A percentile compares a stretch with the other conserved stretches of the same genome.
Evolutionary conservation across 2,797 vertebrate species (phyloP).

Genomic region (Sebastes goodei): DNA sequence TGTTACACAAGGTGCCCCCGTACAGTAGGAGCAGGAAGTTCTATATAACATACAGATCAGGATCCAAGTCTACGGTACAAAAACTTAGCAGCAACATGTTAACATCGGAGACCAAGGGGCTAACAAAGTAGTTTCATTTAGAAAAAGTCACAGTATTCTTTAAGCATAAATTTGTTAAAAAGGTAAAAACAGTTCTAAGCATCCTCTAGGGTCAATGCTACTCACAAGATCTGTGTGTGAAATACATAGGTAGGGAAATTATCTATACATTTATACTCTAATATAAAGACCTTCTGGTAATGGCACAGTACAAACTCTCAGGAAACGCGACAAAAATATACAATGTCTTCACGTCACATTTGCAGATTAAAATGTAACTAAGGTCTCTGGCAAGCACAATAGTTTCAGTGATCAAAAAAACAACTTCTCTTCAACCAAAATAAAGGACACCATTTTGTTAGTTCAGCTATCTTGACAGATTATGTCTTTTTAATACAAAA

Average conservation of each 20-base stretch:
- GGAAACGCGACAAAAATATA: constrained; percentile 89
- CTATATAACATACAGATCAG: constrained; percentile 90
- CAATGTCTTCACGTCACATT: constrained; percentile 88
- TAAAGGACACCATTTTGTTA: constrained; percentile 92
- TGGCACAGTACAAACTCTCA: constrained; percentile 88
- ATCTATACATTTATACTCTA: constrained; percentile 88
- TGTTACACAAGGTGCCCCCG: constrained; percentile 91
- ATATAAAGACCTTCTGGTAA: constrained; percentile 86
- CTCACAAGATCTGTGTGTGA: constrained; percentile 81
- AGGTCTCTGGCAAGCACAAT: constrained; percentile 86
- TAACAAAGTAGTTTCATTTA: constrained; percentile 96
- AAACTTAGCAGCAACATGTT: constrained; percentile 99
- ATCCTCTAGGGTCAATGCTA: constrained; percentile 83
- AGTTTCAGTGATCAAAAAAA: constrained; percentile 86
- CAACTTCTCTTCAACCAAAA: constrained; percentile 85
- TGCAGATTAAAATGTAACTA: constrained; percentile 87
- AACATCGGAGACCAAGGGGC: constrained; percentile 91
- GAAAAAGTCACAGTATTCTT: constrained; percentile 92
- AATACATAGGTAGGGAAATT: constrained; percentile 83
- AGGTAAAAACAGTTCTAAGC: constrained; percentile 89
- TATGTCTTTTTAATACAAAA: constrained; percentile 94
- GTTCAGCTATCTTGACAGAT: constrained; percentile 92
- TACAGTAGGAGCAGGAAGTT: constrained; percentile 90
- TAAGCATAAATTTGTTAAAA: constrained; percentile 90
- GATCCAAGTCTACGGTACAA: constrained; percentile 86